phyloP scores from a whole-genome alignment of 2,113 vertebrate genomes.

The Epinephelus cyanopodus region DNA sequence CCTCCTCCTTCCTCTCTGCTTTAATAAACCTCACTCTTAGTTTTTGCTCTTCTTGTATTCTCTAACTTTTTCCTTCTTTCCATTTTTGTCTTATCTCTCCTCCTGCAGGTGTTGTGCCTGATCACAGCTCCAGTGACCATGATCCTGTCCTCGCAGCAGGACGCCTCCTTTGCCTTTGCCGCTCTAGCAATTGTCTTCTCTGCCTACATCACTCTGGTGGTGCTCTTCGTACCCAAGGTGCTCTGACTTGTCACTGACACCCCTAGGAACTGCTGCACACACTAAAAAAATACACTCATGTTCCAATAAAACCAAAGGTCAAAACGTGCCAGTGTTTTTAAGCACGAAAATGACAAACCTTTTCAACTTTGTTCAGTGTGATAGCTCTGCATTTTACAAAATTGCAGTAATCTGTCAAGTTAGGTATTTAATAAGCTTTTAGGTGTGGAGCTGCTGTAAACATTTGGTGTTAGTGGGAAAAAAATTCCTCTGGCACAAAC shows the following conservation, averaged over 20 bases:
- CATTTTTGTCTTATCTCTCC: background rate
- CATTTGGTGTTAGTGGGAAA: background rate
- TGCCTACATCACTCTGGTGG: constrained; percentile 95
- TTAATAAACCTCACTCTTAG: constrained; percentile 11
- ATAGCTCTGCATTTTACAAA: background rate
- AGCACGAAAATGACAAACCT: background rate
- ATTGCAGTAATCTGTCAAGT: background rate
- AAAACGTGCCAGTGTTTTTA: background rate
- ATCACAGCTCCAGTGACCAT: constrained; percentile 97
- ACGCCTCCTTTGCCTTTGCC: constrained; percentile 95
- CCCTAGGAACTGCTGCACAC: constrained; percentile 10
- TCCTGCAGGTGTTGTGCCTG: constrained; percentile 91
- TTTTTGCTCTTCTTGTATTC: constrained; percentile 8
- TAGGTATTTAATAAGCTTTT: background rate
- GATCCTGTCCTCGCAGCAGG: constrained; percentile 96
- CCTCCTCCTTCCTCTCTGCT: constrained; percentile 33
- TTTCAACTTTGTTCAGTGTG: background rate
- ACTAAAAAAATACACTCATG: background rate
- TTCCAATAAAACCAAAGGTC: constrained; percentile 34
- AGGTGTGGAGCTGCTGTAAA: constrained; percentile 22
- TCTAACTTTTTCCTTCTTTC: background rate
- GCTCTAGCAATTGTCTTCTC: constrained; percentile 94
- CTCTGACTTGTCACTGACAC: constrained; percentile 14
- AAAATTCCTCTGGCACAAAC: background rate
- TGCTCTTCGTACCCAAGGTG: constrained; percentile 97